Conservation (phyloP, 2,797 vertebrate genomes). For the Botia kubotai region DNA sequence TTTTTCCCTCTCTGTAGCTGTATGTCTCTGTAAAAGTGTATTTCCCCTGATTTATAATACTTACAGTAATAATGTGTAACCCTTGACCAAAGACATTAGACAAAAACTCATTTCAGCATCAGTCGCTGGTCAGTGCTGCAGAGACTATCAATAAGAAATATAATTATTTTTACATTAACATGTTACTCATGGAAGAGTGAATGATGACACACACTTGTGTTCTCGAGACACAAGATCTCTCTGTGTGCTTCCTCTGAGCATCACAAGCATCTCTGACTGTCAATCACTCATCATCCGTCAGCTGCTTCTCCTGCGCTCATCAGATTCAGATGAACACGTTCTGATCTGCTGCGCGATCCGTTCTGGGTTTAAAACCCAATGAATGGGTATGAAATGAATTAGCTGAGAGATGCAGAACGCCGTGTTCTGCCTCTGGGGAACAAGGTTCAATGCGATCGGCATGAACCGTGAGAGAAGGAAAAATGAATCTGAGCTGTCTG, state of each 20-base stretch:
- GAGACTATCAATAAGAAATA: constrained; percentile 64
- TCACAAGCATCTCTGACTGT: neutral
- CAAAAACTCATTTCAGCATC: constrained; percentile 53
- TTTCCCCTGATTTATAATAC: constrained; percentile 47
- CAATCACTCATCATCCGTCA: neutral
- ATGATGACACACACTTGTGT: constrained; percentile 36
- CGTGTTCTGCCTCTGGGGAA: constrained; percentile 61
- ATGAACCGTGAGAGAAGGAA: too few relatives aligned
- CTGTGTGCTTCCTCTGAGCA: too few relatives aligned
- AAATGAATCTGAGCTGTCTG: constrained; percentile 58
- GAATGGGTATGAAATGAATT: constrained; percentile 81
- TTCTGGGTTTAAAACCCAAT: constrained; percentile 75
- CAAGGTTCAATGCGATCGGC: constrained; percentile 69
- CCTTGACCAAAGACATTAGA: constrained; percentile 56
- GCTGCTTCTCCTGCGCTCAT: neutral
- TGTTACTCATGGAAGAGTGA: constrained; percentile 45
- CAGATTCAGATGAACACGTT: neutral
- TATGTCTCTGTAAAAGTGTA: constrained; percentile 41
- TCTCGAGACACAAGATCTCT: neutral
- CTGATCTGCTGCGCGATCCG: neutral
- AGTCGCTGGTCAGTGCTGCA: constrained; percentile 50
- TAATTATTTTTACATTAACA: constrained; percentile 65
- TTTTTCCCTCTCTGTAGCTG: constrained; percentile 14
- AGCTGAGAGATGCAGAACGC: constrained; percentile 61
- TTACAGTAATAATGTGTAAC: constrained; percentile 53